phyloP scores from a whole-genome alignment of 1,140 invertebrate species.

The fruit fly (Drosophila melanogaster) region Release_6_plus_ISO1_MT NT_033777.3:6873001-6873500 shows the following conservation, averaged over 20 bases:
- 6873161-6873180: slow-evolving; percentile 61
- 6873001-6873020: slow-evolving; percentile 1
- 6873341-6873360: slow-evolving; percentile 43
- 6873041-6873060: slow-evolving; percentile 22
- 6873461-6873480: slow-evolving; percentile 4
- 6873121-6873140: slow-evolving; percentile 39
- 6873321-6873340: slow-evolving; percentile 59
- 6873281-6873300: slow-evolving; percentile 48
- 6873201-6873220: slow-evolving; percentile 56
- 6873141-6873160: slow-evolving; percentile 56
- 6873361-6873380: slow-evolving; percentile 61
- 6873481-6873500: slow-evolving; percentile 4
- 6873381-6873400: slow-evolving; percentile 74
- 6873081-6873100: slow-evolving; percentile 48
- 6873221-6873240: slow-evolving; percentile 43
- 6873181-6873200: slow-evolving; percentile 56
- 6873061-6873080: slow-evolving; percentile 61
- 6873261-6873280: slow-evolving; percentile 56
- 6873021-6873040: slow-evolving; percentile 43
- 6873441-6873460: slow-evolving; percentile 40
- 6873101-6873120: slow-evolving; percentile 7
- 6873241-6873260: slow-evolving; percentile 36
- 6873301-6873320: slow-evolving; percentile 26
- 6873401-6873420: slow-evolving; percentile 83
- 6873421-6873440: slow-evolving; percentile 67